phyloP scores from a whole-genome alignment of 2,113 vertebrate genomes.

The Tetrax tetrax region DNA sequence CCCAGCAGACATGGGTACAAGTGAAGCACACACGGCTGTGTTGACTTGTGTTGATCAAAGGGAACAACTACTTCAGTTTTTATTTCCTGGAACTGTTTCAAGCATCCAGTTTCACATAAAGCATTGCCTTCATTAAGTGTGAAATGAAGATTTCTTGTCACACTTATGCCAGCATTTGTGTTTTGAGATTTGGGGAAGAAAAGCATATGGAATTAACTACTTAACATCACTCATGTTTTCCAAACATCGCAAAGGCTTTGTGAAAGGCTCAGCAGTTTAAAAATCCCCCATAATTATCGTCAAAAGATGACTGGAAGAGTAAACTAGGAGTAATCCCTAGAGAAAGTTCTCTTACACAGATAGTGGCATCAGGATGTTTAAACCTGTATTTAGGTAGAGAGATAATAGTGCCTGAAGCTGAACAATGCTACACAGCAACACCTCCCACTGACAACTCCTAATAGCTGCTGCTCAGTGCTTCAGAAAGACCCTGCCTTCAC shows the following conservation, averaged over 20 bases:
- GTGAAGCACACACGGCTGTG: background rate
- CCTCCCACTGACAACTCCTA: background rate
- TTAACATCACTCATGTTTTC: rapidly evolving
- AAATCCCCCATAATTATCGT: background rate
- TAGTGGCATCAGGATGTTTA: background rate
- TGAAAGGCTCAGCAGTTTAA: background rate
- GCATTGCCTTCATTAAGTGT: background rate
- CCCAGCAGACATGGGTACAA: background rate
- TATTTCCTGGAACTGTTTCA: background rate
- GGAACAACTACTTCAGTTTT: background rate
- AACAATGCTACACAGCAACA: background rate
- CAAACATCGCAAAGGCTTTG: background rate
- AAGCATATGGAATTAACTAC: background rate
- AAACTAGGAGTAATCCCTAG: background rate
- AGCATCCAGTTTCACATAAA: background rate
- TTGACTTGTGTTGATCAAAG: background rate
- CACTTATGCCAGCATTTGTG: background rate
- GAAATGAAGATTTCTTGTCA: background rate
- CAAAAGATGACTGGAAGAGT: background rate
- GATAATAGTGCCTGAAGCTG: background rate
- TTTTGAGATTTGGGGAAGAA: background rate
- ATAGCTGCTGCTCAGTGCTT: background rate
- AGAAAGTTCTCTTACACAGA: background rate
- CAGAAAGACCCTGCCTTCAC: background rate
- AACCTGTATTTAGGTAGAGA: background rate